A percentile compares a stretch with the other conserved stretches of the same genome.
Conservation (phyloP, 2,113 vertebrate species). For the Dasypus novemcinctus region DNA sequence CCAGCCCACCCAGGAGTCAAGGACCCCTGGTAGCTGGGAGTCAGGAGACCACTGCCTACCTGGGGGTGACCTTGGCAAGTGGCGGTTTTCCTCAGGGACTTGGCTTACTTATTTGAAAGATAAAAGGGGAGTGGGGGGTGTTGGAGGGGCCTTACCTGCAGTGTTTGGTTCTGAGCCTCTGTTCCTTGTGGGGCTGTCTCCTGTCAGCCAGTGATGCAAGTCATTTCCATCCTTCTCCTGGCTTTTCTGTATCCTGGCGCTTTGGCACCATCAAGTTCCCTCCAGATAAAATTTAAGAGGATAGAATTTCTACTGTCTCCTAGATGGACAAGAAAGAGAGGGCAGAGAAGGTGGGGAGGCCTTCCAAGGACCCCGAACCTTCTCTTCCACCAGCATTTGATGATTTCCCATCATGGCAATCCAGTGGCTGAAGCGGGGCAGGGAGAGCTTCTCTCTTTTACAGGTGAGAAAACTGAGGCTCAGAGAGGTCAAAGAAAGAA, state of each 20-base stretch:
- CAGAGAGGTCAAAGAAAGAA: conserved; percentile 23
- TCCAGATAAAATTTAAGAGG: conserved; percentile 44
- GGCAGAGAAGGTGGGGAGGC: not conserved
- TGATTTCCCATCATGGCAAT: not conserved
- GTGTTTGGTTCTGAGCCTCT: not conserved
- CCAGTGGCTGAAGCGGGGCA: not conserved
- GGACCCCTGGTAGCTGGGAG: not conserved
- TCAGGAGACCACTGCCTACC: not conserved
- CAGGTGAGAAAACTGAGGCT: not conserved
- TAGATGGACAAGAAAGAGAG: not conserved
- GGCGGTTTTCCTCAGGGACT: not conserved
- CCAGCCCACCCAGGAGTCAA: not conserved
- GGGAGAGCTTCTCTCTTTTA: conserved; percentile 8
- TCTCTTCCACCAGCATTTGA: not conserved
- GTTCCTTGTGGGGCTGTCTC: not conserved
- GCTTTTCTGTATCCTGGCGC: conserved; percentile 26
- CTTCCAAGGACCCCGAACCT: not conserved
- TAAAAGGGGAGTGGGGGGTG: not conserved
- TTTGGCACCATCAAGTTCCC: conserved; percentile 2
- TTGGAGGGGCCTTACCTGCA: not conserved
- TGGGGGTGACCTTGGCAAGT: not conserved
- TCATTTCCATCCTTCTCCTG: not conserved
- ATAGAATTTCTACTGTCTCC: conserved; percentile 32
- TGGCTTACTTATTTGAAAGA: conserved; percentile 7
- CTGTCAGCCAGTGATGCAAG: not conserved